Evolutionary conservation across 2,797 vertebrate genomes (phyloP), one percentile per base, ranked within the genome.

Genomic region (Dendrocincla fuliginosa): DNA sequence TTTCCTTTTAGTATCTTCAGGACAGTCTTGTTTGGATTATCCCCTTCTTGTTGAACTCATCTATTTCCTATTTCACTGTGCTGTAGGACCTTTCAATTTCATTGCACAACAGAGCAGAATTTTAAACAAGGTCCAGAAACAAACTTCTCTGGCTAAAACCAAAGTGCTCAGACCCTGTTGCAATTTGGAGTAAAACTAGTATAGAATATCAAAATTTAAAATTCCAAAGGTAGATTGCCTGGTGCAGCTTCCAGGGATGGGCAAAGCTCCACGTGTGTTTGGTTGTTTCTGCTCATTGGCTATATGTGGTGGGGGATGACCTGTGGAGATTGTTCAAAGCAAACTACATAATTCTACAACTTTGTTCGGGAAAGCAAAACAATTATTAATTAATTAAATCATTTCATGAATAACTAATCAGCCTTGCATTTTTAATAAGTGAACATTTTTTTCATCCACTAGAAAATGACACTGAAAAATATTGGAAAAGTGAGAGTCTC

Each of bases 211-310:
- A 69, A 59, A 13, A 39, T 1, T 41, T 27, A 25, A 53, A 39
- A 14, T 39, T 41, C 0, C 1, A 3, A 53, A 77, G 1, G 8
- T 47, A 46, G 32, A 42, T 67, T n/a, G 30, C 2, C 7, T 59
- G 24, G 6, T 74, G 10, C 25, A 75, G 6, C 16, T 59, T 33
- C 13, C 13, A 32, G 17, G 3, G 32, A 1, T 2, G 32, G 22
- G 19, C 17, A 82, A 55, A 42, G 22, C n/a, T 53, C 20, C 2
- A 1, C 5, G 3, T 37, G 8, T 12, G 8, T 64, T 87, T 28
- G 69, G 3, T 10, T 52, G 11, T 44, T 81, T 67, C 41, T 75
- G 19, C 5, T 75, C 39, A 55, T 70, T 61, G 28, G 8, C 12
- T 65, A 5, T 30, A 16, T 3, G 8, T 33, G 52, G 52, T 52